Percentiles rank a stretch among this genome's conserved stretches.
Evolutionary conservation across 2,113 vertebrate species (phyloP).

Genomic region (cattle (Bos taurus)): DNA sequence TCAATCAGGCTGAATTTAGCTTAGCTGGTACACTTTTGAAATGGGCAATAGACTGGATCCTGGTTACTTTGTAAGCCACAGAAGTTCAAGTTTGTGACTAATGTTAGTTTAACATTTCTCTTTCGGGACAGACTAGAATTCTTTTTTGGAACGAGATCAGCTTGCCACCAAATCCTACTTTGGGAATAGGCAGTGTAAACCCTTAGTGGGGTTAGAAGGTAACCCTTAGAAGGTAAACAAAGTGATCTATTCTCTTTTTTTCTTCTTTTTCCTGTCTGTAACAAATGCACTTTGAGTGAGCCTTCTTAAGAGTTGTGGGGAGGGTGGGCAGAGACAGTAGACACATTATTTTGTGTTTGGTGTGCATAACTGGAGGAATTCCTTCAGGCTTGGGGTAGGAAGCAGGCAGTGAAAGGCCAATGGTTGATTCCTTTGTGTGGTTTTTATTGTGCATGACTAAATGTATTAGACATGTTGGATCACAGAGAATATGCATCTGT

Average conservation of each 20-base stretch:
- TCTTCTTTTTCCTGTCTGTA: not conserved
- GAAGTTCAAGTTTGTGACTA: slow-evolving; percentile 5
- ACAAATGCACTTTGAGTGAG: not conserved
- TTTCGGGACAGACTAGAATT: not conserved
- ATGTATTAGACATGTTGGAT: slow-evolving; percentile 72
- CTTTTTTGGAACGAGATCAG: not conserved
- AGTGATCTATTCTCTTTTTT: not conserved
- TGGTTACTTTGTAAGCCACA: not conserved
- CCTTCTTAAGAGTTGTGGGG: not conserved
- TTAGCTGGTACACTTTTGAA: not conserved
- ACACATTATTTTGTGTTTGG: not conserved
- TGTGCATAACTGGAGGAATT: slow-evolving; percentile 42
- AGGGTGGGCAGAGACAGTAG: not conserved
- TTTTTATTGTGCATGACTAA: slow-evolving; percentile 76
- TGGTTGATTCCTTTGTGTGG: slow-evolving; percentile 67
- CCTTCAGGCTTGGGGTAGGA: slow-evolving; percentile 45
- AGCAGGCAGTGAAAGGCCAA: not conserved
- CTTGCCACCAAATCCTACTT: not conserved
- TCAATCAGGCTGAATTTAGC: not conserved
- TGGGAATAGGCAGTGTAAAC: not conserved
- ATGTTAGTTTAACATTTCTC: not conserved
- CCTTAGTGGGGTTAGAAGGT: not conserved
- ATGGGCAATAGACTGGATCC: not conserved
- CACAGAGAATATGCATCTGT: slow-evolving; percentile 56
- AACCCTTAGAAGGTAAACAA: slow-evolving; percentile 22